Percentiles rank a stretch among this genome's conserved stretches.
Conservation (phyloP, 92 coral and sea anemone genomes). For the Parazoanthus atlanticus region DNA sequence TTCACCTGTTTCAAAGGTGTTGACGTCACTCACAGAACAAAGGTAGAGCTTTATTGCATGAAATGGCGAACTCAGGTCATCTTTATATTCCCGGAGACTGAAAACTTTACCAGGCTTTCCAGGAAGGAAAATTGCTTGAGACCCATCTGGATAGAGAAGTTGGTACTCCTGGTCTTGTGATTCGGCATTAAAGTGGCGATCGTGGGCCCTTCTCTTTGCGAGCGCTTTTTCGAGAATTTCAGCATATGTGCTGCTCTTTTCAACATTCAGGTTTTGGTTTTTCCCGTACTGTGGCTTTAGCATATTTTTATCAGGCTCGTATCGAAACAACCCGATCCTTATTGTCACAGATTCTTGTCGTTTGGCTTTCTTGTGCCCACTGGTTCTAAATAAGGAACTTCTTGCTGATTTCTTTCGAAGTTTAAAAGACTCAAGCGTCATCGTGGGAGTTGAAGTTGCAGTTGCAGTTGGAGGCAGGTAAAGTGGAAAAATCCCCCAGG, state of each 20-base stretch:
- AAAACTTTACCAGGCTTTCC: constrained; percentile 24
- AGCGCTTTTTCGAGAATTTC: constrained; percentile 46
- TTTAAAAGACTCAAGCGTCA: constrained; percentile 34
- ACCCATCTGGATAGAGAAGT: constrained; percentile 28
- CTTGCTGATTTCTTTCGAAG: constrained; percentile 18
- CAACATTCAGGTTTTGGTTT: constrained; percentile 35
- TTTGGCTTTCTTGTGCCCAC: constrained; percentile 34
- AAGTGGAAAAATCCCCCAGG: constrained; percentile 8
- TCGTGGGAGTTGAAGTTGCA: constrained; percentile 4
- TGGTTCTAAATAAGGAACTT: constrained; percentile 23
- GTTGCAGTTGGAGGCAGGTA: neutral
- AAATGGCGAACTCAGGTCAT: neutral
- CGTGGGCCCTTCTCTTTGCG: constrained; percentile 45
- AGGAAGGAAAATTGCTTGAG: constrained; percentile 28
- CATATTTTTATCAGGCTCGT: constrained; percentile 31
- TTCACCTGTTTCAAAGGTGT: neutral
- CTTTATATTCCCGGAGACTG: neutral
- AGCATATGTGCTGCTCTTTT: constrained; percentile 42
- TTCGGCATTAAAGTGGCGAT: constrained; percentile 19
- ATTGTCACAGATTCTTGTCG: constrained; percentile 41
- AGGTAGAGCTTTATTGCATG: constrained; percentile 15
- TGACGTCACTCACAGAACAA: constrained; percentile 5
- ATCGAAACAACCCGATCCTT: constrained; percentile 42
- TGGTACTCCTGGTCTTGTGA: constrained; percentile 17
- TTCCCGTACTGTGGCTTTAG: constrained; percentile 44